A percentile compares a stretch with the other conserved stretches of the same genome.
phyloP scores from a whole-genome alignment of 2,797 vertebrate genomes.

The Dendrocincla tyrannina region DNA sequence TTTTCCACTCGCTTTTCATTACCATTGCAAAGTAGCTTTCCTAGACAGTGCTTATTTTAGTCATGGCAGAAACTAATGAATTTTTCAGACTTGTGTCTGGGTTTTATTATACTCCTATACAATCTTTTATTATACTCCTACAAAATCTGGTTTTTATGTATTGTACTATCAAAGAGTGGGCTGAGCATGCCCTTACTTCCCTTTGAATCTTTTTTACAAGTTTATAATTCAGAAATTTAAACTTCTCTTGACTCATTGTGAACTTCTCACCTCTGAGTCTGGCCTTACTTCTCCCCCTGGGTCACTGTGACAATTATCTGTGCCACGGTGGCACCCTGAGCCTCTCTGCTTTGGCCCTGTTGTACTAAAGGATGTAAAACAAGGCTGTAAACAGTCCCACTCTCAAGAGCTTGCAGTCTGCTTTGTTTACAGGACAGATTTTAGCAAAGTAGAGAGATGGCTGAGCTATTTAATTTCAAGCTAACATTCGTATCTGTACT shows the following conservation, averaged over 20 bases:
- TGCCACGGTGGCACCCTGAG: not conserved
- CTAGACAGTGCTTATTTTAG: slow-evolving; percentile 63
- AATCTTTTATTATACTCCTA: slow-evolving; percentile 68
- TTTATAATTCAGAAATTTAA: slow-evolving; percentile 62
- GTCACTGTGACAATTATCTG: not conserved
- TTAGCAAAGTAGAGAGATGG: not conserved
- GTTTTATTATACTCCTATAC: slow-evolving; percentile 62
- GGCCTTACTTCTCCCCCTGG: not conserved
- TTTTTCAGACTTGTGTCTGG: slow-evolving; percentile 62
- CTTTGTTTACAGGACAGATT: not conserved
- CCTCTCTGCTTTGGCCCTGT: not conserved
- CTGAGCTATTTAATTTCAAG: not conserved
- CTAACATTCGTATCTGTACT: not conserved
- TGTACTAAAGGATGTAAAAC: not conserved
- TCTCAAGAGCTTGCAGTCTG: not conserved
- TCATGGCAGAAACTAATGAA: slow-evolving; percentile 57
- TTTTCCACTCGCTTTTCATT: slow-evolving; percentile 53
- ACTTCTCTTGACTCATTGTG: not conserved
- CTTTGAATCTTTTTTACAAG: slow-evolving; percentile 61
- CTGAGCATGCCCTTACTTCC: slow-evolving; percentile 25
- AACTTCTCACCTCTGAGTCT: not conserved
- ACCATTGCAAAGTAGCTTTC: slow-evolving; percentile 57
- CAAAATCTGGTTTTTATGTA: slow-evolving; percentile 48
- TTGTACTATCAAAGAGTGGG: slow-evolving; percentile 24
- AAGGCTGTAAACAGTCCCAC: not conserved